These are phyloP conservation scores for Passer montanus DNA, from an alignment of 2,113 vertebrate genomes.

Conservation along the genomic window DNA sequence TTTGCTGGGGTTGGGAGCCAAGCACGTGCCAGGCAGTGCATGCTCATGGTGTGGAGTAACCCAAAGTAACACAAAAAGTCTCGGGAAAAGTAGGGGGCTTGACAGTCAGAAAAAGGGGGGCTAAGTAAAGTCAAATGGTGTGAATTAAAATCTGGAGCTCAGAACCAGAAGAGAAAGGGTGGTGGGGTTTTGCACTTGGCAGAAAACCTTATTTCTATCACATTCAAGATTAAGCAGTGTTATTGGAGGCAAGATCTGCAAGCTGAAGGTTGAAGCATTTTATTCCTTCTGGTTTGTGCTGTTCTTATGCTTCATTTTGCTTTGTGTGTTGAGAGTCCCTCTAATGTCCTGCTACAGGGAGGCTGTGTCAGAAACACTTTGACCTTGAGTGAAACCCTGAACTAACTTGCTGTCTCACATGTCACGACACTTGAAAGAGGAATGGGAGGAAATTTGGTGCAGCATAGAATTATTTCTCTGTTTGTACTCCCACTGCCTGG, in stretches of 20 bases:
- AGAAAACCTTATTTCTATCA: background rate
- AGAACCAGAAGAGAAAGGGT: background rate
- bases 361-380: background rate
- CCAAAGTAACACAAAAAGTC: background rate
- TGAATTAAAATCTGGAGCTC: background rate
- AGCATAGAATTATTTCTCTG: background rate
- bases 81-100: background rate
- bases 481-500: background rate
- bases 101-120: background rate
- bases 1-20: background rate
- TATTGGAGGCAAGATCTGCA: background rate
- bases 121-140: background rate
- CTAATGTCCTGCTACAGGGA: background rate
- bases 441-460: background rate
- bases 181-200: background rate
- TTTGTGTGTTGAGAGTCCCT: background rate
- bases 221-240: background rate
- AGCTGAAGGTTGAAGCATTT: background rate
- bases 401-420: background rate
- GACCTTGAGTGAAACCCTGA: background rate
- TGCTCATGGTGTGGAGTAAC: background rate
- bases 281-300: background rate
- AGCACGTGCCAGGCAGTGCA: background rate
- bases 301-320: background rate
- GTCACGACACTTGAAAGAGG: background rate